Evolutionary conservation across 2,113 vertebrate species (phyloP).

Genomic region (Oxyura jamaicensis): DNA sequence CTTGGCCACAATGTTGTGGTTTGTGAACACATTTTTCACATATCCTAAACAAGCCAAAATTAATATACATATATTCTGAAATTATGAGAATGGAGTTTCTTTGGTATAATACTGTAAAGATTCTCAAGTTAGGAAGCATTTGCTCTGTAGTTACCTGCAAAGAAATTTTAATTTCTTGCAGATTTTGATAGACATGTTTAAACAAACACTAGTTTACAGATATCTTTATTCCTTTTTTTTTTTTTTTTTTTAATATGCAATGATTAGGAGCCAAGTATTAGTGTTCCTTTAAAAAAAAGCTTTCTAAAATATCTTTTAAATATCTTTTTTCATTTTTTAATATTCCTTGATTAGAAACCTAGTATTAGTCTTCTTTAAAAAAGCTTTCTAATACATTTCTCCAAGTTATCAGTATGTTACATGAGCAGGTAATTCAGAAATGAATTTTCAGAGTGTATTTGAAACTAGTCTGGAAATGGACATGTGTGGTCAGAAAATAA

Average conservation of each 20-base stretch:
- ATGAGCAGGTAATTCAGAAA: neutral
- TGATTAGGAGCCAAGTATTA: neutral
- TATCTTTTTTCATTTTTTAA: neutral
- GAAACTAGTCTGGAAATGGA: neutral
- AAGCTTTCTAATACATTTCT: neutral
- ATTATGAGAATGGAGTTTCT: neutral
- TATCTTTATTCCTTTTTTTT: neutral
- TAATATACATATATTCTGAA: rapidly evolving
- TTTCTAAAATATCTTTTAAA: neutral
- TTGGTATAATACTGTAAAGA: rapidly evolving
- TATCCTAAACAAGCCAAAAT: neutral
- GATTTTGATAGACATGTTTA: neutral
- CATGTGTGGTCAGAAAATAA: neutral
- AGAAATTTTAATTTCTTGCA: neutral
- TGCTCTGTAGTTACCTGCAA: neutral
- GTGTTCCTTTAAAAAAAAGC: neutral
- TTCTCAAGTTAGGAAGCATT: neutral
- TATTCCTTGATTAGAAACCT: neutral
- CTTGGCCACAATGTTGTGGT: neutral
- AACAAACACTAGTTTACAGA: neutral
- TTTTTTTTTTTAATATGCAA: neutral
- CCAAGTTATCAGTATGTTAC: neutral
- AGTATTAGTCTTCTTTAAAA: neutral
- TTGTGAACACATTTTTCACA: neutral
- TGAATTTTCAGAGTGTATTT: neutral